Evolutionary conservation across 2,113 vertebrate species (phyloP).

Genomic region (Bagarius yarrelli): DNA sequence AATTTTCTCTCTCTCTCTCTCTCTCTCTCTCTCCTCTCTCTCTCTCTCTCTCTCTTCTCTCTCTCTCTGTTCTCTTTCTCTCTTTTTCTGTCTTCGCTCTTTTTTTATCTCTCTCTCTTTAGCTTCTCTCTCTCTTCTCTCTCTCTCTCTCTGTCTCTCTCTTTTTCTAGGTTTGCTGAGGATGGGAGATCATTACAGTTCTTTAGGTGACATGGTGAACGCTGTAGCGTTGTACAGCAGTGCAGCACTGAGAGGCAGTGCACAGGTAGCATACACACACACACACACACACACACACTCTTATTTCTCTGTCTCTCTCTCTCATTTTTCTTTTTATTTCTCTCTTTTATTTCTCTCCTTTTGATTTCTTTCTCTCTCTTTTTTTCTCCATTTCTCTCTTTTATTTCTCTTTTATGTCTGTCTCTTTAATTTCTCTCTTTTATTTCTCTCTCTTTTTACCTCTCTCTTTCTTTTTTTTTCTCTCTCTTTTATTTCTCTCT

Average conservation of each 20-base stretch:
- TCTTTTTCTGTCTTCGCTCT: background rate
- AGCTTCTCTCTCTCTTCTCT: background rate
- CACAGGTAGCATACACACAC: slow-evolving; percentile 76
- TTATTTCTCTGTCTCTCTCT: too few species aligned
- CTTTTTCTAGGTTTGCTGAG: slow-evolving; percentile 80
- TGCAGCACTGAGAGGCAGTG: slow-evolving; percentile 81
- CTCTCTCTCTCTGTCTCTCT: slow-evolving; percentile 30
- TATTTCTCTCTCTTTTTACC: too few species aligned
- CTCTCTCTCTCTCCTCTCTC: slow-evolving; percentile 34
- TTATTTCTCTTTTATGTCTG: too few species aligned
- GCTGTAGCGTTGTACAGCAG: slow-evolving; percentile 83
- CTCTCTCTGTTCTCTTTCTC: too few species aligned
- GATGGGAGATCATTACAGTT: slow-evolving; percentile 89
- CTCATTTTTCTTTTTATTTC: too few species aligned
- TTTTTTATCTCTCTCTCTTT: background rate
- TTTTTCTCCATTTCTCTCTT: too few species aligned
- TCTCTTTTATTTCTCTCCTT: too few species aligned
- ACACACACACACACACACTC: background rate
- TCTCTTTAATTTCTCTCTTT: too few species aligned
- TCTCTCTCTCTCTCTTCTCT: slow-evolving; percentile 45
- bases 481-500: too few species aligned
- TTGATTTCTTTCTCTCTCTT: too few species aligned
- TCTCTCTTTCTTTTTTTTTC: too few species aligned
- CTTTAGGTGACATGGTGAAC: slow-evolving; percentile 65
- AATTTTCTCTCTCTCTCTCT: slow-evolving; percentile 51